Conservation (phyloP, 1,140 invertebrate genomes). For the Trichoplusia ni region DNA sequence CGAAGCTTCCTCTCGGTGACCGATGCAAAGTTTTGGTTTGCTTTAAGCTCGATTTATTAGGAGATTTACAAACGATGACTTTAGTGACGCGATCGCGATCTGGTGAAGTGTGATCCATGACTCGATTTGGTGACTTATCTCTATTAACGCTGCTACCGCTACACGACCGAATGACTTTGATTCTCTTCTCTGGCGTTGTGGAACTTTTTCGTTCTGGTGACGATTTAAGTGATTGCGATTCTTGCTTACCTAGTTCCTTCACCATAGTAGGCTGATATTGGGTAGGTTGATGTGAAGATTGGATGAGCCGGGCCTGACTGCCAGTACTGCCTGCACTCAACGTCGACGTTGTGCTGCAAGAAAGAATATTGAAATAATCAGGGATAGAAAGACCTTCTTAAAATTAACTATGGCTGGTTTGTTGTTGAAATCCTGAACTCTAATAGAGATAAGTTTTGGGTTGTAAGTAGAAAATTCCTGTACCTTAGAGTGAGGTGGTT, state of each 20-base stretch:
- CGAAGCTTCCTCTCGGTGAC: slow-evolving; percentile 74
- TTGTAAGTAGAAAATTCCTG: slow-evolving; percentile 71
- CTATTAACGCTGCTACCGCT: slow-evolving; percentile 77
- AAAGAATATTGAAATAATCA: no score
- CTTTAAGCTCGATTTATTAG: slow-evolving; percentile 77
- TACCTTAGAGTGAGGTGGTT: slow-evolving; percentile 95
- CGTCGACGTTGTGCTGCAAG: slow-evolving; percentile 92
- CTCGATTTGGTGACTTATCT: slow-evolving; percentile 70
- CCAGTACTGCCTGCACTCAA: slow-evolving; percentile 96
- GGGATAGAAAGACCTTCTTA: no score
- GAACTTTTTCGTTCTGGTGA: slow-evolving; percentile 71
- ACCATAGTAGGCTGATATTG: slow-evolving; percentile 92
- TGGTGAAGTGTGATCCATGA: slow-evolving; percentile 58
- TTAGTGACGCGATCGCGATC: slow-evolving; percentile 76
- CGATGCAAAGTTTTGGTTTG: slow-evolving; percentile 67
- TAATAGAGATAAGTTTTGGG: no score
- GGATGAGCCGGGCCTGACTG: slow-evolving; percentile 95
- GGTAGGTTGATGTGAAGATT: slow-evolving; percentile 95
- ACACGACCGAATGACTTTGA: slow-evolving; percentile 76
- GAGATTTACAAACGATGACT: slow-evolving; percentile 81
- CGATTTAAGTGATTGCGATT: slow-evolving; percentile 76
- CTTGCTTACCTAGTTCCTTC: slow-evolving; percentile 92
- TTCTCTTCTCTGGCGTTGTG: slow-evolving; percentile 61
- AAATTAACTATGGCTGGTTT: no score
- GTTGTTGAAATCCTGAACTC: no score